These are phyloP conservation scores for Pterophyllum scalare DNA, from an alignment of 2,113 vertebrate species.

Conservation along the genomic window DNA sequence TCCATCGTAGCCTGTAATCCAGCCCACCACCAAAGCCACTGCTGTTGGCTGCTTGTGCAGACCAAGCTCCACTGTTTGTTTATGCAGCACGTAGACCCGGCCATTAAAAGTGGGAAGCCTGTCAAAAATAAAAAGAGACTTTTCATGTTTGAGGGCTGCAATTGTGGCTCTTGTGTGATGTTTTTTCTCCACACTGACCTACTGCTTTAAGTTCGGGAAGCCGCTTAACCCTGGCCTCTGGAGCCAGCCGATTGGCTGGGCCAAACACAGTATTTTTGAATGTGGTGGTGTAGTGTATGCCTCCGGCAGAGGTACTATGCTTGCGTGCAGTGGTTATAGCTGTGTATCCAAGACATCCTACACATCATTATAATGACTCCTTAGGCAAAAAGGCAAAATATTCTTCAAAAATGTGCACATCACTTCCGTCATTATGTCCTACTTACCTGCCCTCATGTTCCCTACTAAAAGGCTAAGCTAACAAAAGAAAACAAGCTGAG, in stretches of 20 bases:
- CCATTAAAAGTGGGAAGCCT: conserved; percentile 80
- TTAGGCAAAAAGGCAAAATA: conserved; percentile 65
- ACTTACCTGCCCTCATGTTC: conserved; percentile 53
- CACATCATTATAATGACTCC: conserved; percentile 76
- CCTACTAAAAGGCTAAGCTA: conserved; percentile 40
- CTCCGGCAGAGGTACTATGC: conserved; percentile 63
- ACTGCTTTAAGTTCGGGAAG: conserved; percentile 74
- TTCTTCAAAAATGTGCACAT: conserved; percentile 62
- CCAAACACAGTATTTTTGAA: conserved; percentile 69
- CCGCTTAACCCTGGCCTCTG: conserved; percentile 71
- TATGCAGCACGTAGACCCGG: conserved; percentile 74
- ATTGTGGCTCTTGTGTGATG: conserved; percentile 84
- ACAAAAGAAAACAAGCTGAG: conserved; percentile 44
- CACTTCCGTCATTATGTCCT: conserved; percentile 57
- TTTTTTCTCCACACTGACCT: conserved; percentile 80
- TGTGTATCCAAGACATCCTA: conserved; percentile 62
- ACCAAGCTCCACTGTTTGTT: conserved; percentile 78
- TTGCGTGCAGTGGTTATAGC: conserved; percentile 66
- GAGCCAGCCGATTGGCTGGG: conserved; percentile 64
- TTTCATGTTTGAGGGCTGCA: conserved; percentile 84
- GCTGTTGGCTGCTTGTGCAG: conserved; percentile 70
- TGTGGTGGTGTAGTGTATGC: conserved; percentile 64
- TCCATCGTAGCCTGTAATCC: conserved; percentile 80
- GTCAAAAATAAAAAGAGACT: conserved; percentile 84
- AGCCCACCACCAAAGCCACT: conserved; percentile 79